Evolutionary conservation across 2,888 invertebrate species (phyloP).

Genomic region (Graphium colonna): DNA sequence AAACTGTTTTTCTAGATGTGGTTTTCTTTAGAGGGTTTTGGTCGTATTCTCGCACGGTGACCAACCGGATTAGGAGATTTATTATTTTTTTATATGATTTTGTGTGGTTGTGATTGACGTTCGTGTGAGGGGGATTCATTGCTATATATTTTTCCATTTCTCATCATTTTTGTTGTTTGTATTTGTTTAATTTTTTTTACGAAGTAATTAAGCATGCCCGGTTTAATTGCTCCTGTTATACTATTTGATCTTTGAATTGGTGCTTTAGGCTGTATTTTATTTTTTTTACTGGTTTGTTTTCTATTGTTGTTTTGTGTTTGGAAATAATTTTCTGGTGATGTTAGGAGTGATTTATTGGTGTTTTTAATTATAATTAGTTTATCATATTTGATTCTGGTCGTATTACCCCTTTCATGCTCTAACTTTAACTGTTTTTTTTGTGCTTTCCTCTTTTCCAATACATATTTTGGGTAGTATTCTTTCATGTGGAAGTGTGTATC

Average conservation of each 20-base stretch:
- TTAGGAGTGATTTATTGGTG: constrained; percentile 22
- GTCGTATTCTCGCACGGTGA: too few species aligned
- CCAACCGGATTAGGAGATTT: too few species aligned
- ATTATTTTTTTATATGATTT: background rate
- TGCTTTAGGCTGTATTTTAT: background rate
- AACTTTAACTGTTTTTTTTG: too few species aligned
- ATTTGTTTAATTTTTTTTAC: constrained; percentile 25
- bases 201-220: constrained; percentile 27
- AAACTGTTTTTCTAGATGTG: too few species aligned
- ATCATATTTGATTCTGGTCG: constrained; percentile 29
- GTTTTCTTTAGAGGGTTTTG: too few species aligned
- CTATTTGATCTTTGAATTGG: too few species aligned
- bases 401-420: too few species aligned
- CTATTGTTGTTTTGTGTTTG: background rate
- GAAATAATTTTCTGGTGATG: constrained; percentile 20
- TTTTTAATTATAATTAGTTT: constrained; percentile 23
- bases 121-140: constrained; percentile 19
- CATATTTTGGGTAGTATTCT: too few species aligned
- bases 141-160: constrained; percentile 22
- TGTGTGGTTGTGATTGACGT: background rate
- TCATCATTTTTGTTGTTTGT: too few species aligned
- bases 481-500: constrained; percentile 25
- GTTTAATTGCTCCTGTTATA: constrained; percentile 27
- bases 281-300: too few species aligned
- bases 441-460: too few species aligned